These are phyloP conservation scores for Andrena dorsata DNA, from an alignment of 2,888 invertebrate species.

Conservation along the genomic window DNA sequence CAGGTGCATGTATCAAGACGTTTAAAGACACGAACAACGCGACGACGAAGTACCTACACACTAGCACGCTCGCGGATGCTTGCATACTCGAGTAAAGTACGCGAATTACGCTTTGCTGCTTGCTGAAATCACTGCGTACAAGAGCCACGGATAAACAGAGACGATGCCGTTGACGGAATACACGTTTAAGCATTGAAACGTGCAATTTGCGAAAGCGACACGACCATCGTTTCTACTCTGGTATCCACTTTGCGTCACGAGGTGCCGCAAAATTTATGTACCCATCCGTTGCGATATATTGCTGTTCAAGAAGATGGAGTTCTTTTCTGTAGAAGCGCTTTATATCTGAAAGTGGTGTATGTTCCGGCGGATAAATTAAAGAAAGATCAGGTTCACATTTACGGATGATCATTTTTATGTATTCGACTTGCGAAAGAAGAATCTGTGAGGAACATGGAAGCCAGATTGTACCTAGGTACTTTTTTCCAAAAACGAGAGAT, in stretches of 20 bases:
- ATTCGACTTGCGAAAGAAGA: too few relatives aligned
- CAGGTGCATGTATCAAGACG: slow-evolving; percentile 39
- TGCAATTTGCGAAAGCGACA: neutral
- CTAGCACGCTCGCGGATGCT: neutral
- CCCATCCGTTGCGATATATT: neutral
- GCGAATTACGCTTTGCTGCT: slow-evolving; percentile 42
- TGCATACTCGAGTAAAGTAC: slow-evolving; percentile 16
- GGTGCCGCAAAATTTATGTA: neutral
- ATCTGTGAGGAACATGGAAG: too few relatives aligned
- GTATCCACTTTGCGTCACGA: neutral
- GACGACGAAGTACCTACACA: neutral
- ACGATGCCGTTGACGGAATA: slow-evolving; percentile 20
- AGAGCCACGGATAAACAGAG: slow-evolving; percentile 27
- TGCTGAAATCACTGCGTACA: slow-evolving; percentile 19
- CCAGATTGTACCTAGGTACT: too few relatives aligned
- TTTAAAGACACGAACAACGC: slow-evolving; percentile 31
- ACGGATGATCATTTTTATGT: too few relatives aligned
- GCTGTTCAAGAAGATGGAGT: neutral
- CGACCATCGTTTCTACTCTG: neutral
- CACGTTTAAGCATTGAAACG: slow-evolving; percentile 1
- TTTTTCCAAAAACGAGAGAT: too few relatives aligned
- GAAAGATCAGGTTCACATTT: neutral
- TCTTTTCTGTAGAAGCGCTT: neutral
- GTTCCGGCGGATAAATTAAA: neutral
- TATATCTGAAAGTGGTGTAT: neutral